A percentile compares a stretch with the other conserved stretches of the same genome.
These are phyloP conservation scores for Apodemia duryi DNA, from an alignment of 2,888 invertebrate genomes.

Conservation along the genomic window DNA sequence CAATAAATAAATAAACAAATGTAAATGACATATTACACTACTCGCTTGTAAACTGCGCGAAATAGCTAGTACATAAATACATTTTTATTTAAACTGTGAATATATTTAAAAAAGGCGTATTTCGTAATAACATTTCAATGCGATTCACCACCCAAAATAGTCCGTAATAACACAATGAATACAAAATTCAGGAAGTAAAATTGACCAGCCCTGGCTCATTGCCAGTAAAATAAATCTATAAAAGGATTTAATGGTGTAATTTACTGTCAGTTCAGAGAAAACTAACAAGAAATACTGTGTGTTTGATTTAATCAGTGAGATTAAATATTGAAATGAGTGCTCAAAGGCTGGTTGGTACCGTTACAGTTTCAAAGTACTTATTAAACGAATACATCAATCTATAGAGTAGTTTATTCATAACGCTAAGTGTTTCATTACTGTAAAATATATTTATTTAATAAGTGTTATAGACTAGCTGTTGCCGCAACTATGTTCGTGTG, in stretches of 20 bases:
- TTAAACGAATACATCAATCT: not conserved
- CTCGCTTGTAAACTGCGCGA: no score
- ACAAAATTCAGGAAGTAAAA: slow-evolving; percentile 27
- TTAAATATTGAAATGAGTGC: slow-evolving; percentile 11
- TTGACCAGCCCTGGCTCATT: slow-evolving; percentile 36
- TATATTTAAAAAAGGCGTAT: no score
- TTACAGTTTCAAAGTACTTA: not conserved
- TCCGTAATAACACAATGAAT: slow-evolving; percentile 14
- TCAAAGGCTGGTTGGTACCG: not conserved
- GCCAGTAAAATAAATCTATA: slow-evolving; percentile 38
- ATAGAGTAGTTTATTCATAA: not conserved
- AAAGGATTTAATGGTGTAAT: slow-evolving; percentile 38
- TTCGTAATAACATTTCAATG: slow-evolving; percentile 14
- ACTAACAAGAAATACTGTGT: slow-evolving; percentile 17
- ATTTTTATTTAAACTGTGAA: no score
- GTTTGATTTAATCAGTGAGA: slow-evolving; percentile 22
- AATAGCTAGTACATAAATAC: no score
- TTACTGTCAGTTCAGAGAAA: slow-evolving; percentile 35
- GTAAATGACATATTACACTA: no score
- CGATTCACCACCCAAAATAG: slow-evolving; percentile 14
- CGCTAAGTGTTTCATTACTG: not conserved
- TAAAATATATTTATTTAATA: no score
- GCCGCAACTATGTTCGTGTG: no score
- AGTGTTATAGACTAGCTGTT: no score
- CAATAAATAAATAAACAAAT: no score